Evolutionary conservation across 2,888 invertebrate species (phyloP), one percentile per base, ranked within the genome.

Genomic region (Cheilosia impressa): DNA sequence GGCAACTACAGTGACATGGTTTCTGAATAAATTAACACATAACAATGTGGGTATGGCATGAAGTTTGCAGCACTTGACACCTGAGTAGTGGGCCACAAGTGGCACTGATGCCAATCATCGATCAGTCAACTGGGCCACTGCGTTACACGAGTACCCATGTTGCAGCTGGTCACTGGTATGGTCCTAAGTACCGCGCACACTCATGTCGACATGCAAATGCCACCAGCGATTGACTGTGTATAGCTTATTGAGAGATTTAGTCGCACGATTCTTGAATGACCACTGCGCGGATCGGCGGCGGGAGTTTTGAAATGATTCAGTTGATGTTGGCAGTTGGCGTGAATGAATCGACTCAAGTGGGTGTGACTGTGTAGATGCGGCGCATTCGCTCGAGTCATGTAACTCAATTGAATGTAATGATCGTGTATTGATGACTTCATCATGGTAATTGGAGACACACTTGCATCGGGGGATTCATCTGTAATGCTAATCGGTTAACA

Each of bases 21-120:
- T 85, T 77, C 43, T 68, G 77, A 85, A 85, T 85, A 85, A 85
- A 85, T 85, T 85, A 85, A 72, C 85, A 85, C 69, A 43, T 45
- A 68, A 41, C 68, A 57, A 69, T 50, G 43, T 68, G 55, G 65
- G 58, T 45, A 55, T 43, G 72, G 50, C 62, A 62, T 80, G 52
- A 62, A 73, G 75, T 68, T 71, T 38, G 43, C 55, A 78, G 57
- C 41, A 83, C 73, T 83, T 83, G 83, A 79, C 83, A 83, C 83
- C 83, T 83, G 43, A 53, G 65, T 58, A 31, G 66, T 57, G 75
- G 34, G 73, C 17, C 55, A 50, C 27, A 68, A 38, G 53, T 63
- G 55, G 69, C 63, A 69, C 63, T 50, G 69, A 50, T 71, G 78
- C 63, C 78, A 78, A 50, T 78, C 78, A 69, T 47, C 69, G 69